Base-by-base conservation (phyloP, 2,797 vertebrate genomes). In the Sebastes diploproa region DNA sequence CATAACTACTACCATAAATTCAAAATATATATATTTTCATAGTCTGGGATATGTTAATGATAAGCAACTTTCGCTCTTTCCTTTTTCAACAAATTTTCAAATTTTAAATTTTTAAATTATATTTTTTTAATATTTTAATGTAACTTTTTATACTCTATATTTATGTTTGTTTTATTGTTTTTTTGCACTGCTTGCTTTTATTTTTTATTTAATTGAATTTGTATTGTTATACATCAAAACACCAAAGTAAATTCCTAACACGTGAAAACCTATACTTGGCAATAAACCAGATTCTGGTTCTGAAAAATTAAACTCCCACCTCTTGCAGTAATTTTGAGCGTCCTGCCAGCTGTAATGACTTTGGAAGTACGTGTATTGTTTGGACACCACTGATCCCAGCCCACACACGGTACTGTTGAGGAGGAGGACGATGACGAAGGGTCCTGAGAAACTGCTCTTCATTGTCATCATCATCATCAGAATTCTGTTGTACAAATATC, bases 291-390 rank as follows among this genome's bases (percentile, higher is more conserved):
- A 52, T 52, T 52, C 18, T 52, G 50, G 20, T n/a, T 46, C 42
- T 46, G 42, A 46, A 63, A 56, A 7, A 13, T 23, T n/a, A 4
- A 50, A 27, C 0, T 3, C 22, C 7, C 25, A 86, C 85, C 10
- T 42, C 8, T 54, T 85, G 86, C 87, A 92, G 65, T 0, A 6
- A 0, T 0, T 7, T 12, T 73, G 77, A 4, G 87, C 89, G 0
- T 75, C 20, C 0, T 2, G 0, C 87, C 89, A 92, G 14, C 9
- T 80, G 2, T 0, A 2, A 13, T 16, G 10, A 1, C 0, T 0
- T 0, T 2, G 0, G 0, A 2, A 0, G 10, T 34, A 20, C 0
- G 0, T 0, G 25, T 72, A 87, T 0, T 0, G 0, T 56, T 2
- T 87, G 0, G 0, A 0, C 52, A 80, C 12, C 56, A 89, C 72